Conservation (phyloP, 1,140 invertebrate genomes). For the Formica selysi region DNA sequence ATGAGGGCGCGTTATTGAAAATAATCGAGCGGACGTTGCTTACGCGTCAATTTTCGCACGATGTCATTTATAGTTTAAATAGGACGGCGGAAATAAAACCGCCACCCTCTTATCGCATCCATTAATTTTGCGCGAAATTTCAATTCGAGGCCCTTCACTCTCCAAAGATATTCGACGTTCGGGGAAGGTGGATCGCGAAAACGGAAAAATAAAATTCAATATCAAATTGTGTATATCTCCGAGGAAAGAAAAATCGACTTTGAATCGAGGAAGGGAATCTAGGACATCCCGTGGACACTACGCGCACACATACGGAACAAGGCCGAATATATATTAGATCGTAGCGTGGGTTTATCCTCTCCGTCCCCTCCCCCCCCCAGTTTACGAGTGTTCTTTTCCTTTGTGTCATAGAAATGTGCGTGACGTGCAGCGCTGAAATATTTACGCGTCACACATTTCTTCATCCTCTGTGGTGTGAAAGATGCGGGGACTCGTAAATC, state of each 20-base stretch:
- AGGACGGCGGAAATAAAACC: background rate
- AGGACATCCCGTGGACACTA: background rate
- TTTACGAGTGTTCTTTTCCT: slow-evolving; percentile 34
- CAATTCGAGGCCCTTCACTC: background rate
- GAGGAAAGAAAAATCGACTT: background rate
- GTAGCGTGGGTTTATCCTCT: background rate
- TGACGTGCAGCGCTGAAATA: background rate
- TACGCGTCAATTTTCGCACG: background rate
- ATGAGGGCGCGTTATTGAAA: background rate
- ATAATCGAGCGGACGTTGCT: background rate
- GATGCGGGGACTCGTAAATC: slow-evolving; percentile 17
- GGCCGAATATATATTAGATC: slow-evolving; percentile 4
- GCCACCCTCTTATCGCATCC: no score
- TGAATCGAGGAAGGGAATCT: background rate
- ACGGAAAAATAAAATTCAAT: background rate
- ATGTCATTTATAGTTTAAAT: background rate
- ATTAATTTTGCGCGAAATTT: background rate
- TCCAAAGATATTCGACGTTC: background rate
- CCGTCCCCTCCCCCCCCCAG: background rate
- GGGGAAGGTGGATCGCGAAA: background rate
- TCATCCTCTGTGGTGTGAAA: background rate
- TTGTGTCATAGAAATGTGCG: background rate
- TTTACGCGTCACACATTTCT: slow-evolving; percentile 9
- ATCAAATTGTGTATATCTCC: background rate
- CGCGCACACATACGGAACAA: background rate